phyloP scores from a whole-genome alignment of 2,888 invertebrate species.

The Malacosoma neustria region DNA sequence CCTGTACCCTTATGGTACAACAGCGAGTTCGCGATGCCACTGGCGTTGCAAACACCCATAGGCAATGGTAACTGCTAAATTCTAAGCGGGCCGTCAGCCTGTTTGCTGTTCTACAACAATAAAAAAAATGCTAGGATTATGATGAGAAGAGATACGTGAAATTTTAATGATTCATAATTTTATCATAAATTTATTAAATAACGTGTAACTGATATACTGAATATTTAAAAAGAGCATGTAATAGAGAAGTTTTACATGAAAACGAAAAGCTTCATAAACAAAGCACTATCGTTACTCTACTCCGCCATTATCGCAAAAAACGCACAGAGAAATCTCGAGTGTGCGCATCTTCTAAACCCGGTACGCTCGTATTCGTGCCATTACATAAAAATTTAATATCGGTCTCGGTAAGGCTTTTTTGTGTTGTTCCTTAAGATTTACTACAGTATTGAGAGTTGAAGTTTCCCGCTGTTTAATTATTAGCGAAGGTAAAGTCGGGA shows the following conservation, averaged over 20 bases:
- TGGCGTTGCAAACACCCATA: not conserved
- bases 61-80: not conserved
- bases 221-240: too few relatives aligned
- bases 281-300: not conserved
- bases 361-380: constrained; percentile 41
- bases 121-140: too few relatives aligned
- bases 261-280: too few relatives aligned
- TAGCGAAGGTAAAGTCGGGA: constrained; percentile 6
- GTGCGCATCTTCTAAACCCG: constrained; percentile 5
- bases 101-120: not conserved
- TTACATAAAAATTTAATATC: constrained; percentile 59
- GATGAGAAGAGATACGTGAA: too few relatives aligned
- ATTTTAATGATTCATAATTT: too few relatives aligned
- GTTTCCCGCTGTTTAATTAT: constrained; percentile 14
- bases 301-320: constrained; percentile 8
- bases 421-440: constrained; percentile 31
- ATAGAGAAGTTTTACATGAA: too few relatives aligned
- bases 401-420: constrained; percentile 32
- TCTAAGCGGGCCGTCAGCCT: not conserved
- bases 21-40: too few relatives aligned
- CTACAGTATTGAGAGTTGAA: constrained; percentile 21
- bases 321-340: constrained; percentile 7
- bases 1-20: too few relatives aligned
- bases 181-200: too few relatives aligned
- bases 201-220: too few relatives aligned